Percentiles rank a stretch among this genome's conserved stretches.
These are phyloP conservation scores for Gymnocypris eckloni DNA, from an alignment of 2,797 vertebrate genomes.

Conservation along the genomic window DNA sequence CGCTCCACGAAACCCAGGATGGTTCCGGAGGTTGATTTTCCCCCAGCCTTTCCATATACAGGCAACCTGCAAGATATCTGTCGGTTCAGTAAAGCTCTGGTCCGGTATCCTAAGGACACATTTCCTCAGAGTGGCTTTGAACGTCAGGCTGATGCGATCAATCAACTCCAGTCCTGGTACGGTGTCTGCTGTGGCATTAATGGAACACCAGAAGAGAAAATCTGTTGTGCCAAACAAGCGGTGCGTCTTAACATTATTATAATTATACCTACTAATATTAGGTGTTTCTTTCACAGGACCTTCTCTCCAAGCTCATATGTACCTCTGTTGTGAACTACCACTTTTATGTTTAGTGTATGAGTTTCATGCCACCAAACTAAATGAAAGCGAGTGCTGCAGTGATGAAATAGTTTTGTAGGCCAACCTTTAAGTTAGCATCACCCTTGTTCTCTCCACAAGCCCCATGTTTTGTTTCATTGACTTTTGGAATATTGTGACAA, in stretches of 20 bases:
- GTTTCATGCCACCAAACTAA: not conserved
- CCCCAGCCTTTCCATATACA: conserved; percentile 66
- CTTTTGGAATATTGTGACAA: not conserved
- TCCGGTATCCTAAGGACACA: conserved; percentile 66
- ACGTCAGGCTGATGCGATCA: conserved; percentile 66
- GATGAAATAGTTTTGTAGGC: not conserved
- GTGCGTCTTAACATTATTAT: conserved; percentile 57
- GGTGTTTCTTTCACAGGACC: not conserved
- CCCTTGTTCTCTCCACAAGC: not conserved
- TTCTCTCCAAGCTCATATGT: not conserved
- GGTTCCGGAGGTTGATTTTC: conserved; percentile 66
- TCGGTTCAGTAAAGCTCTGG: conserved; percentile 67
- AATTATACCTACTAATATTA: not conserved
- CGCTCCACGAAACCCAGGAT: not conserved
- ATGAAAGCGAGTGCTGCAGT: not conserved
- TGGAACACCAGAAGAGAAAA: conserved; percentile 59
- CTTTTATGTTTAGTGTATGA: too few species aligned
- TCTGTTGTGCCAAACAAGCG: conserved; percentile 76
- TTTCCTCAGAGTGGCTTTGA: conserved; percentile 67
- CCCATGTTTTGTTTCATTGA: not conserved
- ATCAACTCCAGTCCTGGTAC: conserved; percentile 75
- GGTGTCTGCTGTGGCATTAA: conserved; percentile 70
- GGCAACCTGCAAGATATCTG: conserved; percentile 75
- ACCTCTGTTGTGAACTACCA: too few species aligned
- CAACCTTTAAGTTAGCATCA: not conserved